phyloP scores from a whole-genome alignment of 2,113 vertebrate species.

The Mustelus asterias region DNA sequence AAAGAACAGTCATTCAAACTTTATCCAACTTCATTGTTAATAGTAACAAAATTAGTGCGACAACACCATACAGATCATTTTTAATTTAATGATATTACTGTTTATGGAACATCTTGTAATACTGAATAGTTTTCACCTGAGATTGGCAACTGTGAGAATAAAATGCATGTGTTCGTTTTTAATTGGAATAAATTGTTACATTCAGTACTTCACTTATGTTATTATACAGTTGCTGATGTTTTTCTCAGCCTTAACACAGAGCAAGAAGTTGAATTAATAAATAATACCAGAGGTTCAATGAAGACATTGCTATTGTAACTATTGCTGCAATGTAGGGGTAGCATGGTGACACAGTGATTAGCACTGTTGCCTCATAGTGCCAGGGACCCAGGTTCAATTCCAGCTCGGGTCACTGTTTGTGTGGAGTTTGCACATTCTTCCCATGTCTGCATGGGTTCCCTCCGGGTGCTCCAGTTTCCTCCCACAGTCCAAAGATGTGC shows the following conservation, averaged over 20 bases:
- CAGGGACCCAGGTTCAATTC: no score
- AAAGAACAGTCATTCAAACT: not conserved
- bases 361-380: no score
- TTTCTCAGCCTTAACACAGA: not conserved
- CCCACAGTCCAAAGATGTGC: no score
- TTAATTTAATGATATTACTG: not conserved
- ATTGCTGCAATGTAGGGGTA: not conserved
- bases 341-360: no score
- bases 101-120: not conserved
- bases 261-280: not conserved
- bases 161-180: not conserved
- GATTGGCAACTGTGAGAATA: not conserved
- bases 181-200: not conserved
- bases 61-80: not conserved
- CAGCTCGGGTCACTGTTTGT: no score
- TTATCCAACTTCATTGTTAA: not conserved
- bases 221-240: not conserved
- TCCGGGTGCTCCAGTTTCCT: no score
- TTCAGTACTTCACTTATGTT: not conserved
- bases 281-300: not conserved
- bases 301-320: not conserved
- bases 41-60: not conserved
- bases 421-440: no score
- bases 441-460: no score
- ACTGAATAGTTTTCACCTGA: not conserved